A percentile compares a stretch with the other conserved stretches of the same genome.
Evolutionary conservation across 1,140 invertebrate genomes (phyloP).

Genomic region (Papilio polyxenes): DNA sequence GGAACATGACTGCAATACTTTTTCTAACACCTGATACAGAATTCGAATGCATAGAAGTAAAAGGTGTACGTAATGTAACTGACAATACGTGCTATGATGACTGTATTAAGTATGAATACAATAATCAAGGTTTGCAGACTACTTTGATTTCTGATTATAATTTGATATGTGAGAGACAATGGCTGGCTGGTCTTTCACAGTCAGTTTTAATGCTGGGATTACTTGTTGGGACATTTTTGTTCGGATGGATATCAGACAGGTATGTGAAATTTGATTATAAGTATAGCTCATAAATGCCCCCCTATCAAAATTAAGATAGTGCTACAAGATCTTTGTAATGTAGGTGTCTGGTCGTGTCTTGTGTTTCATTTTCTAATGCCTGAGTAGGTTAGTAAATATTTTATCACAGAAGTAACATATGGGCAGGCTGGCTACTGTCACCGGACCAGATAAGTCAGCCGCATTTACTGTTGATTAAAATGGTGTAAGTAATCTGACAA

Average conservation of each 20-base stretch:
- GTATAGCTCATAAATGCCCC: no score
- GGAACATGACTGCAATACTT: slow-evolving; percentile 53
- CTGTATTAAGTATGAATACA: slow-evolving; percentile 52
- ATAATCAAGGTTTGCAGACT: slow-evolving; percentile 46
- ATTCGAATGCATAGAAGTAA: slow-evolving; percentile 54
- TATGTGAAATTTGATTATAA: slow-evolving; percentile 28
- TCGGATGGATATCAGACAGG: slow-evolving; percentile 66
- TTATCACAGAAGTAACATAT: no score
- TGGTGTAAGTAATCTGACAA: no score
- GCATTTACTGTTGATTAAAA: no score
- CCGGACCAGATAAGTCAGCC: no score
- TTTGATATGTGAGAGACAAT: slow-evolving; percentile 56
- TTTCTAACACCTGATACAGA: slow-evolving; percentile 55
- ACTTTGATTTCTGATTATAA: slow-evolving; percentile 56
- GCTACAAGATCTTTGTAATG: no score
- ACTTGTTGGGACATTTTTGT: slow-evolving; percentile 48
- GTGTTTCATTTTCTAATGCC: no score
- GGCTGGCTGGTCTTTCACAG: slow-evolving; percentile 57
- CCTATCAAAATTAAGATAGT: no score
- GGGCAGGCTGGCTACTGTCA: no score
- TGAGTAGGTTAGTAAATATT: no score
- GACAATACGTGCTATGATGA: slow-evolving; percentile 55
- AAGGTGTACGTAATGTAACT: slow-evolving; percentile 37
- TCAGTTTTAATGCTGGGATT: slow-evolving; percentile 57
- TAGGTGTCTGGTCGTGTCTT: no score